Conservation (phyloP, 2,797 vertebrate species). For the Limosa lapponica region DNA sequence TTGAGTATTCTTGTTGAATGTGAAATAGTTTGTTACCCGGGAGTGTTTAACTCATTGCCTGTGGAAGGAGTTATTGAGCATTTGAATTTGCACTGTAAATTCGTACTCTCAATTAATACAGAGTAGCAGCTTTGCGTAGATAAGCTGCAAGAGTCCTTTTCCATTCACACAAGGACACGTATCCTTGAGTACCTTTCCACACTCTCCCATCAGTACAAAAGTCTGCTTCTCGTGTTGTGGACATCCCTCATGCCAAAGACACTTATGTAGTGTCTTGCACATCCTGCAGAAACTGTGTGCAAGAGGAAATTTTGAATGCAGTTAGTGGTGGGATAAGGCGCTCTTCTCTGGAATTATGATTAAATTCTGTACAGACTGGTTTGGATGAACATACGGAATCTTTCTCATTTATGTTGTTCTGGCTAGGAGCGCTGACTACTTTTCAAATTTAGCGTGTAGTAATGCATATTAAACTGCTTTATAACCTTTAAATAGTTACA, state of each 20-base stretch:
- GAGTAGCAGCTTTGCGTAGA: not conserved
- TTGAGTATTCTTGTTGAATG: not conserved
- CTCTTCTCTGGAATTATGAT: not conserved
- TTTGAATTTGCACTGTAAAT: not conserved
- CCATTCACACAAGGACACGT: not conserved
- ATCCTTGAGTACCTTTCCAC: not conserved
- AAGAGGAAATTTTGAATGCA: not conserved
- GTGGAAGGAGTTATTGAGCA: not conserved
- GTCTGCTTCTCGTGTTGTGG: not conserved
- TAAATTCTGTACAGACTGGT: not conserved
- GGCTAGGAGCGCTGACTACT: not conserved
- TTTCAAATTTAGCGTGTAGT: not conserved
- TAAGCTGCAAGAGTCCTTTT: not conserved
- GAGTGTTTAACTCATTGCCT: not conserved
- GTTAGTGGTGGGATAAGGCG: not conserved
- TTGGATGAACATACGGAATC: not conserved
- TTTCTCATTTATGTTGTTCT: not conserved
- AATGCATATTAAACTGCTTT: not conserved
- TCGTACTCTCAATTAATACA: not conserved
- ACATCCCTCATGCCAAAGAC: not conserved
- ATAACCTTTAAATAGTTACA: not conserved
- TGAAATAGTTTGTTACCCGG: not conserved
- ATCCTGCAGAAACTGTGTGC: not conserved
- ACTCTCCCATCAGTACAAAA: not conserved
- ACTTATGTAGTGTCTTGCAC: not conserved